Evolutionary conservation across 2,888 invertebrate species (phyloP).

Genomic region (Oscheius sp.): DNA sequence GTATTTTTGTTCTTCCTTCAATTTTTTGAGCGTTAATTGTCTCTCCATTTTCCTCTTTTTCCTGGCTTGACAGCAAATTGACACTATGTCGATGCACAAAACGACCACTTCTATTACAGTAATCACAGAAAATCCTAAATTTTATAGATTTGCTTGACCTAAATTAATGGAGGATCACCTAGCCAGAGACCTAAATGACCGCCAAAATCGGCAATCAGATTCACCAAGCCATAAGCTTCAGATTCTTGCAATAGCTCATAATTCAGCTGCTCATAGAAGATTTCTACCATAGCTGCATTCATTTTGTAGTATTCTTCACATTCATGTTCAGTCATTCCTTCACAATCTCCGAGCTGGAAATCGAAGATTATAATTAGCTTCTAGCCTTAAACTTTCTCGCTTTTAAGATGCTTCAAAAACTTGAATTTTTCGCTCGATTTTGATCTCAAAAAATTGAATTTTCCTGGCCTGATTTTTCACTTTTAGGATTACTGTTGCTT

Average conservation of each 20-base stretch:
- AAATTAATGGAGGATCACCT: constrained; percentile 34
- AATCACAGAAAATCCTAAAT: constrained; percentile 60
- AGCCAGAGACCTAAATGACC: constrained; percentile 61
- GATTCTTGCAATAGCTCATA: constrained; percentile 58
- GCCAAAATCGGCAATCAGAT: constrained; percentile 60
- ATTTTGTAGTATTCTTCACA: constrained; percentile 56
- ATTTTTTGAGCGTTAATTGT: background rate
- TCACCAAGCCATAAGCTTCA: constrained; percentile 57
- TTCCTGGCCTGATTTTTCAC: no score
- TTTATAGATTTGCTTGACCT: background rate
- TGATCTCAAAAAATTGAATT: background rate
- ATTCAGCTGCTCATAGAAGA: constrained; percentile 60
- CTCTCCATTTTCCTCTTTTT: constrained; percentile 35
- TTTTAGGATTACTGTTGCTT: background rate
- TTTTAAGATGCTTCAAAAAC: no score
- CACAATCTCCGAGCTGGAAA: constrained; percentile 58
- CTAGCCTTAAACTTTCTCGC: no score
- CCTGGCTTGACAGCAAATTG: constrained; percentile 36
- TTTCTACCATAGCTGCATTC: constrained; percentile 61
- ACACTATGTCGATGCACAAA: constrained; percentile 44
- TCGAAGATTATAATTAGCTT: no score
- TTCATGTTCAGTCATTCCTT: constrained; percentile 58
- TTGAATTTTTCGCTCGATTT: no score
- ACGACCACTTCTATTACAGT: constrained; percentile 67
- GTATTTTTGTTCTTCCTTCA: constrained; percentile 9